phyloP scores from a whole-genome alignment of 1,140 invertebrate genomes.

The Spodoptera litura region DNA sequence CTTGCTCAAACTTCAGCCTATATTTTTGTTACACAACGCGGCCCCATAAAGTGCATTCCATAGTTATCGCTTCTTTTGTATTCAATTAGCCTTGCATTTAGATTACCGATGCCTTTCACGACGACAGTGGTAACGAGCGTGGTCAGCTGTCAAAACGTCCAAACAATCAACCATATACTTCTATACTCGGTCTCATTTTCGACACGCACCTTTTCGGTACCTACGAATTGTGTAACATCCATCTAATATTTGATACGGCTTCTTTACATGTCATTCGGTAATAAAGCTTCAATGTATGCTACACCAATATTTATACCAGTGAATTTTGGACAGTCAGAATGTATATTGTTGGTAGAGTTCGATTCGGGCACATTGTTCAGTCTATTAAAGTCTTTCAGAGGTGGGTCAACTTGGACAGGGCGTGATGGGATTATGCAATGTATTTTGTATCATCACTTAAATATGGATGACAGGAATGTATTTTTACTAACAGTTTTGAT shows the following conservation, averaged over 20 bases:
- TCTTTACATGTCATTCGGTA: not conserved
- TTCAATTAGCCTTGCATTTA: constrained; percentile 85
- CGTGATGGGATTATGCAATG: constrained; percentile 79
- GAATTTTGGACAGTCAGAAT: constrained; percentile 49
- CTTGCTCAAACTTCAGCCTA: constrained; percentile 61
- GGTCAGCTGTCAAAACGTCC: constrained; percentile 85
- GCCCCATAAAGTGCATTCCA: constrained; percentile 77
- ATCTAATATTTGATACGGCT: not conserved
- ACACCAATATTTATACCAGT: not conserved
- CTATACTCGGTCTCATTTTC: not conserved
- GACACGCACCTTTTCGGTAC: constrained; percentile 17
- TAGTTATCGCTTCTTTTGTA: constrained; percentile 83
- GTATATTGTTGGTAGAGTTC: constrained; percentile 59
- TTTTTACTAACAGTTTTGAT: constrained; percentile 64
- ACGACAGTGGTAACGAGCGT: constrained; percentile 83
- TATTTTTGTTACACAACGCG: constrained; percentile 68
- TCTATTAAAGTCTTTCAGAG: constrained; percentile 83
- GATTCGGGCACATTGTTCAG: constrained; percentile 77
- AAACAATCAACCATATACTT: constrained; percentile 77
- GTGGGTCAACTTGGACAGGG: constrained; percentile 74
- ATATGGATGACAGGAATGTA: constrained; percentile 67
- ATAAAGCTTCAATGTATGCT: constrained; percentile 50
- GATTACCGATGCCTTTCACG: constrained; percentile 83
- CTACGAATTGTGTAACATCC: constrained; percentile 1
- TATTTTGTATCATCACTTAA: constrained; percentile 57